A percentile compares a stretch with the other conserved stretches of the same genome.
phyloP scores from a whole-genome alignment of 2,113 vertebrate species.

The Tragelaphus imberbis region DNA sequence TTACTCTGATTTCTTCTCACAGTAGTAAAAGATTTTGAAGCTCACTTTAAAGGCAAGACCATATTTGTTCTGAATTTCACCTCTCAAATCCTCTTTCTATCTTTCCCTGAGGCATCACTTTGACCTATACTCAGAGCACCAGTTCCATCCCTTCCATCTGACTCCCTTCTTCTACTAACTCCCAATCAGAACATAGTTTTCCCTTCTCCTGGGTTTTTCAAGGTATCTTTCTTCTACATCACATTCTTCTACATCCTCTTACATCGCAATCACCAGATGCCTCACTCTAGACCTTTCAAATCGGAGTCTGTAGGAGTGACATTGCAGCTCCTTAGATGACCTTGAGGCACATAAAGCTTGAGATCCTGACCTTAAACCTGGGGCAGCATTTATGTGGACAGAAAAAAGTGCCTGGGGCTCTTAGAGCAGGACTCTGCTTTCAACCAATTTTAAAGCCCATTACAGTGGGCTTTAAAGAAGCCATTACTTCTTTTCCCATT shows the following conservation, averaged over 20 bases:
- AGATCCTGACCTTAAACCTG: background rate
- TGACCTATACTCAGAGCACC: background rate
- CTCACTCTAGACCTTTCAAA: background rate
- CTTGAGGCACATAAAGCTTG: background rate
- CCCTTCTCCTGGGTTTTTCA: background rate
- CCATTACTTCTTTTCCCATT: background rate
- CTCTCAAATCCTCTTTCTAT: background rate
- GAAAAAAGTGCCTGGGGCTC: background rate
- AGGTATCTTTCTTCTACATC: background rate
- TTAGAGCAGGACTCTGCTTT: background rate
- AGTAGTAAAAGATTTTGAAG: background rate
- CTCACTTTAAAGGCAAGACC: background rate
- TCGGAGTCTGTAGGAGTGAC: background rate
- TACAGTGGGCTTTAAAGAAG: background rate
- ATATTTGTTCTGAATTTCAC: background rate
- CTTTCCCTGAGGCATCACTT: background rate
- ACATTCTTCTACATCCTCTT: background rate
- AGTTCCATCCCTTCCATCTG: background rate
- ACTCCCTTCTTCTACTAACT: background rate
- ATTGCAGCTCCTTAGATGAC: background rate
- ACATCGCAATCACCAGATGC: background rate
- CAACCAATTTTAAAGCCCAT: background rate
- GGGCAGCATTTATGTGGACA: background rate
- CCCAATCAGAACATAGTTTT: background rate
- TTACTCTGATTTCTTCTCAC: background rate